phyloP scores from a whole-genome alignment of 2,797 vertebrate species.

The Pangasius mekongensis region DNA sequence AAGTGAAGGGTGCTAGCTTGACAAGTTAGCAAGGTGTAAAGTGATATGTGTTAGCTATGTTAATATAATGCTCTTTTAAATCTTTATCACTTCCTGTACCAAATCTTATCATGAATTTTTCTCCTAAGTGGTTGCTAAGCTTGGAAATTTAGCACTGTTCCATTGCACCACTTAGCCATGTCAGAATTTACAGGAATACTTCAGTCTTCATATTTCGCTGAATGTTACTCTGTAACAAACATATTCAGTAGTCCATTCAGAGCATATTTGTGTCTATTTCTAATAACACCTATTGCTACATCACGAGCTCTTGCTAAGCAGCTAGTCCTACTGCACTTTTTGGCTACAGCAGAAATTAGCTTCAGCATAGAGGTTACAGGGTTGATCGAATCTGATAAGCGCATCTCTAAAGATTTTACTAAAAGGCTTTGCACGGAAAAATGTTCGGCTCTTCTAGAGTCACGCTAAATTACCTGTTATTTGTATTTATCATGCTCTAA shows the following conservation, averaged over 20 bases:
- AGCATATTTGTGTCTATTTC: background rate
- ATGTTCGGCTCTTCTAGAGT: background rate
- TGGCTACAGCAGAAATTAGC: background rate
- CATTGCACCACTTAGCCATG: background rate
- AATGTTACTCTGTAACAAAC: background rate
- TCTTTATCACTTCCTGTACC: background rate
- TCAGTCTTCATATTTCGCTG: background rate
- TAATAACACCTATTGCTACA: background rate
- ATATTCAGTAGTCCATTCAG: background rate
- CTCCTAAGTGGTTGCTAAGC: background rate
- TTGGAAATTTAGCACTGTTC: background rate
- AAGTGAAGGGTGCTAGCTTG: background rate
- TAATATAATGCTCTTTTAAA: background rate
- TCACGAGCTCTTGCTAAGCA: background rate
- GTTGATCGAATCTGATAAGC: background rate
- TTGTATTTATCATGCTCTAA: background rate
- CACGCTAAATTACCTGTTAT: background rate
- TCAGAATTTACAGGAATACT: background rate
- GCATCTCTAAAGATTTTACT: background rate
- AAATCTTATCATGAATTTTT: background rate
- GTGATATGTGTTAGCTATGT: background rate
- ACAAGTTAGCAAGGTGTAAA: background rate
- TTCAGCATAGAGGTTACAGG: background rate
- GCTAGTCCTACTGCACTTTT: background rate
- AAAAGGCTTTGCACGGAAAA: background rate